Base-by-base conservation (phyloP, 2,797 vertebrate genomes). In the Sandelia bainsii region DNA sequence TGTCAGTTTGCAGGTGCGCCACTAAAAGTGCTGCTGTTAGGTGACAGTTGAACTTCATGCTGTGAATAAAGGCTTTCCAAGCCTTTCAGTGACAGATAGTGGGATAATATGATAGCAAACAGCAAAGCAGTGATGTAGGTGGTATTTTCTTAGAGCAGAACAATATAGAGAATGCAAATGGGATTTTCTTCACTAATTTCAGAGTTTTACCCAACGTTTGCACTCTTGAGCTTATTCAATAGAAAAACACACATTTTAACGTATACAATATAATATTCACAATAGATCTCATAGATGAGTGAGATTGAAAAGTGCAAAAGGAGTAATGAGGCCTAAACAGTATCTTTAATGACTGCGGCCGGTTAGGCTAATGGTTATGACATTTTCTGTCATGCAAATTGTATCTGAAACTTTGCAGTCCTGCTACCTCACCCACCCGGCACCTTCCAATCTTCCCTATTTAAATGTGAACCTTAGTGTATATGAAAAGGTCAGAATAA, bases 401-500 rank as follows among this genome's bases (percentile, higher is more conserved):
- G 7, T 56, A 11, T 58, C 50, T 1, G 1, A 4, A 6, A 14
- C 13, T 27, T 29, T 27, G 14, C 23, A 19, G 22, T 20, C 11
- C 52, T 12, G 32, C 20, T 6, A 6, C 13, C 44, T 32, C 51
- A 0, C 54, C 64, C 20, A 8, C 37, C n/a, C 9, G n/a, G n/a
- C 49, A 49, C 46, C 66, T 53, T 13, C 61, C 61, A 48, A 1
- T 16, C 10, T 22, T 37, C 64, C 27, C 10, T 0, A 44, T 37
- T 68, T 81, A 48, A 51, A 1, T 50, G 62, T 76, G 68, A 81
- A 56, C 78, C 63, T 62, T 53, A 63, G 46, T 71, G 58, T 56
- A 42, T 56, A 61, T 70, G 68, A 66, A 83, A 89, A 89, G 85
- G 88, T 89, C 82, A 74, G 57, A 57, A 75, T 64, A 82, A 77